phyloP scores from a whole-genome alignment of 2,113 vertebrate species.

The Atrichornis clamosus region DNA sequence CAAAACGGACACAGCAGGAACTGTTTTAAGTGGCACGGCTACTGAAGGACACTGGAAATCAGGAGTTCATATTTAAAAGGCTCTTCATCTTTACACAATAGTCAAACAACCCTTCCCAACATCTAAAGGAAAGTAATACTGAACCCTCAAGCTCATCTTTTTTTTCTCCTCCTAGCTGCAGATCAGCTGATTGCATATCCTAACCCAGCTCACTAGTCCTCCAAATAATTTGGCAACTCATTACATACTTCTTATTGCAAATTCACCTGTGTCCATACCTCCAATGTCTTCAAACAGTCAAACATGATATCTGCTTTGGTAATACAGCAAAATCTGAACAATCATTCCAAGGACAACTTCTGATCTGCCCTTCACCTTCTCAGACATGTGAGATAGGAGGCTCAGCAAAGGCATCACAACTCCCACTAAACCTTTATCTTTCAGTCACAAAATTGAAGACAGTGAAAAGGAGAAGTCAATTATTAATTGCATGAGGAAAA shows the following conservation, averaged over 20 bases:
- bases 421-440: not conserved
- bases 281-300: not conserved
- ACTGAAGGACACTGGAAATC: constrained; percentile 49
- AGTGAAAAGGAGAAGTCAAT: not conserved
- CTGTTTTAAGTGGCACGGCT: not conserved
- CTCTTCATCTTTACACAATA: not conserved
- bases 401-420: not conserved
- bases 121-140: not conserved
- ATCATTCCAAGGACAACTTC: not conserved
- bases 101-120: not conserved
- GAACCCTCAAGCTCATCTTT: not conserved
- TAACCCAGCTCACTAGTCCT: not conserved
- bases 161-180: not conserved
- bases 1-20: constrained; percentile 15
- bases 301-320: not conserved
- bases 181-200: not conserved
- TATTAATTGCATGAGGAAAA: not conserved
- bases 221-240: not conserved
- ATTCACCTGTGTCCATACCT: not conserved
- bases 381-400: not conserved
- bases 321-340: not conserved
- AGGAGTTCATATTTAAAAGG: constrained; percentile 19
- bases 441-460: not conserved
- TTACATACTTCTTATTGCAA: not conserved
- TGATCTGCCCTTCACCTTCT: not conserved